Base-by-base conservation (phyloP, 2,113 vertebrate genomes). In the Alosa alosa region DNA sequence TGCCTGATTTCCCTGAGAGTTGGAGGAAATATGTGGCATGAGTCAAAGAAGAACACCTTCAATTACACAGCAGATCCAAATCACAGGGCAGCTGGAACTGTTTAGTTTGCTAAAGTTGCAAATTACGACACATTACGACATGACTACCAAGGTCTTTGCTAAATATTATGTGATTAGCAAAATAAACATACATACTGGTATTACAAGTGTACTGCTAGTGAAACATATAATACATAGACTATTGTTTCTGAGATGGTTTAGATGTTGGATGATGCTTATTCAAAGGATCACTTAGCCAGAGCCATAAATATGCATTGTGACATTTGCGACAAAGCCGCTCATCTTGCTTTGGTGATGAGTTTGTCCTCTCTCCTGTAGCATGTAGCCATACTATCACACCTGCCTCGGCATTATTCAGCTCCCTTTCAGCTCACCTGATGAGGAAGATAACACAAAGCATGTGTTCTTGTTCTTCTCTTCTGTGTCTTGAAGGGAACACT, bases 251-350 rank as follows among this genome's bases (percentile, higher is more conserved):
- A 20, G 86, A 87, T 50, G 83, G 84, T 60, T 92, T 93, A 91
- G 93, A 94, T 93, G 92, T 92, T 91, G 93, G 93, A 92, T 91
- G 90, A 93, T 93, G 93, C 94, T 94, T 94, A 94, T 94, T 94
- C 94, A 94, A 92, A 92, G 90, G 92, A 91, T 92, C 93, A 94
- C 94, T 95, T 91, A 87, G 91, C 88, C 86, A 89, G 85, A 86
- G 89, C 94, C 94, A 96, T 96, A 96, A 96, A 96, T 96, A 95
- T 96, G 95, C 94, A 96, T 95, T 86, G 93, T 95, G 95, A 95
- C 95, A 96, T 96, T 96, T 96, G 94, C 94, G 95, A 95, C 94
- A 95, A 95, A 96, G 94, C 94, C 91, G 89, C 92, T 91, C 94
- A 90, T 94, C 93, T 93, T 92, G 92, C 94, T 94, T 94, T 95